Percentiles rank a stretch among this genome's conserved stretches.
phyloP scores from a whole-genome alignment of 2,797 vertebrate genomes.

The Mus spretus region DNA sequence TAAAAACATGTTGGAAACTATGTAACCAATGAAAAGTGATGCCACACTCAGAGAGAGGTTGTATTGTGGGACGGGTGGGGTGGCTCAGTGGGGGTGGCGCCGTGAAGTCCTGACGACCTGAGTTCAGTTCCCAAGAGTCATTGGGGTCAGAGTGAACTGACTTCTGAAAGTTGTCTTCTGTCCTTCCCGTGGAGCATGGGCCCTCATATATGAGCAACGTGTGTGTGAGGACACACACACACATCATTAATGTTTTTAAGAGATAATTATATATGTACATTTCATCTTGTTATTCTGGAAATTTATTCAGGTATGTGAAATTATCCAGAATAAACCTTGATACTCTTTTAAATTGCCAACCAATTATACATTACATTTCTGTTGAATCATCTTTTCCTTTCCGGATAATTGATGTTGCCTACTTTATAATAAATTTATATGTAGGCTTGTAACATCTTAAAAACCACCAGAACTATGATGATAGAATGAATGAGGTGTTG shows the following conservation, averaged over 20 bases:
- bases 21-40: not conserved
- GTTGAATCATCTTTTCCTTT: slow-evolving; percentile 17
- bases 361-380: not conserved
- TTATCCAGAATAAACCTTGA: not conserved
- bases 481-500: not conserved
- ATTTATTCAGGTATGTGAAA: not conserved
- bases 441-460: not conserved
- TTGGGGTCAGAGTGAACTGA: not conserved
- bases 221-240: no score
- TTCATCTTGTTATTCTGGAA: not conserved
- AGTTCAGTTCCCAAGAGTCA: not conserved
- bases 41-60: not conserved
- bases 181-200: not conserved
- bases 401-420: not conserved
- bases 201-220: not conserved
- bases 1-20: no score
- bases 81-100: no score
- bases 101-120: not conserved
- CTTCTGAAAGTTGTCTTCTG: not conserved
- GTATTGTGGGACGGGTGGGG: no score
- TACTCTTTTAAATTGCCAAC: not conserved
- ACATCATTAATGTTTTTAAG: not conserved
- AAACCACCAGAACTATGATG: not conserved
- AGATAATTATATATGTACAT: not conserved
- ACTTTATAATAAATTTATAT: not conserved